These are phyloP conservation scores for Mechanitis messenoides DNA, from an alignment of 2,888 invertebrate genomes.

Conservation along the genomic window DNA sequence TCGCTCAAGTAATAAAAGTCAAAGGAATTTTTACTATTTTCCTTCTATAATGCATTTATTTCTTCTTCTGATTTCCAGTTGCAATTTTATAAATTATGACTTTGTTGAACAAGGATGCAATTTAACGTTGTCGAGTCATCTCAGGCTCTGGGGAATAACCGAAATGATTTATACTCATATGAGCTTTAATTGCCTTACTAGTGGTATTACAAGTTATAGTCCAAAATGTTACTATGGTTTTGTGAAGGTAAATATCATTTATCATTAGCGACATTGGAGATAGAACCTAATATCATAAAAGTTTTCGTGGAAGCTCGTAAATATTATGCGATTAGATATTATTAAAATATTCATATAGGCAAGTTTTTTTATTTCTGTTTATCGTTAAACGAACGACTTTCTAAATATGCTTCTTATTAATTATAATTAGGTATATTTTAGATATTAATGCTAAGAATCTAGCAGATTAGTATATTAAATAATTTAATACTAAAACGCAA, in stretches of 20 bases:
- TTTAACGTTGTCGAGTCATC: conserved; percentile 39
- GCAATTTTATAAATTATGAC: conserved; percentile 54
- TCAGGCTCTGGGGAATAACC: conserved; percentile 23
- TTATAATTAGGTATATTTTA: too few relatives aligned
- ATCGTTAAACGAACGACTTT: too few relatives aligned
- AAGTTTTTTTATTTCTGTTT: too few relatives aligned
- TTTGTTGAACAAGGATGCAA: conserved; percentile 44
- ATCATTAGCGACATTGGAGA: conserved; percentile 25
- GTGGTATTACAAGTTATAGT: conserved; percentile 19
- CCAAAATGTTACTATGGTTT: conserved; percentile 28
- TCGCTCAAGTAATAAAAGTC: too few relatives aligned
- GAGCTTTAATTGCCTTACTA: conserved; percentile 27
- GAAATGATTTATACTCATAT: conserved; percentile 30
- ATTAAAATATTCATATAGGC: too few relatives aligned
- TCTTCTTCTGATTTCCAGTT: conserved; percentile 29
- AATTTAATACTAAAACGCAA: too few relatives aligned
- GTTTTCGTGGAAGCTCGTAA: background rate
- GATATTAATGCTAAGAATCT: too few relatives aligned
- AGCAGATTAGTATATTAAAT: too few relatives aligned
- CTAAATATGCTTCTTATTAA: too few relatives aligned
- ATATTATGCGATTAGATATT: too few relatives aligned
- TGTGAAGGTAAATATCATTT: conserved; percentile 29
- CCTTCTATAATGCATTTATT: background rate
- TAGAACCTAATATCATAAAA: conserved; percentile 1
- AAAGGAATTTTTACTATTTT: too few relatives aligned